These are phyloP conservation scores for Neotoma lepida DNA, from an alignment of 2,113 vertebrate genomes.

Conservation along the genomic window DNA sequence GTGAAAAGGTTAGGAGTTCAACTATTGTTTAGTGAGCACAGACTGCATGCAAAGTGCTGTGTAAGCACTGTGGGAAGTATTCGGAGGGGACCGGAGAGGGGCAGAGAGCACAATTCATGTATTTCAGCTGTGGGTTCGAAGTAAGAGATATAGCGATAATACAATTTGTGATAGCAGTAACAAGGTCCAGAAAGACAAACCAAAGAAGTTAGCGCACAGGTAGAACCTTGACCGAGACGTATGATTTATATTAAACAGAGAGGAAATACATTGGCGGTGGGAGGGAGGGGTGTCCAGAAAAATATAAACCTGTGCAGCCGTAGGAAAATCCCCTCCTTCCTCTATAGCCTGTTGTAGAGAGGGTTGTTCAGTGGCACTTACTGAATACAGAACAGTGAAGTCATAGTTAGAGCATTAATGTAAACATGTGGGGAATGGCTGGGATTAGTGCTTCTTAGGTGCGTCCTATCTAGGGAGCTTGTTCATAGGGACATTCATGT, in stretches of 20 bases:
- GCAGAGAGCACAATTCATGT: fast-evolving
- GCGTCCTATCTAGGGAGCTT: not conserved
- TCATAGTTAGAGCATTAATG: not conserved
- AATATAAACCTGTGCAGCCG: not conserved
- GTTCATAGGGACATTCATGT: not conserved
- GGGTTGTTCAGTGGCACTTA: not conserved
- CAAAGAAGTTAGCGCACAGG: not conserved
- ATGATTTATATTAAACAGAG: not conserved
- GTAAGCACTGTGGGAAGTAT: not conserved
- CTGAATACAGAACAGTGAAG: not conserved
- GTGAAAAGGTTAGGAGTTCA: not conserved
- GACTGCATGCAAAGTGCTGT: not conserved
- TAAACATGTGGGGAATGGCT: not conserved
- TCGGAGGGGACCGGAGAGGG: not conserved
- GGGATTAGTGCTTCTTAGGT: not conserved
- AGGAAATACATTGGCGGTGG: not conserved
- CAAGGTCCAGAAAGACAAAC: not conserved
- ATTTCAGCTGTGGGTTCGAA: fast-evolving
- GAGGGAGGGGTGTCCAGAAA: not conserved
- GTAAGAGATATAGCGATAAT: not conserved
- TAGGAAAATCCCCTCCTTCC: not conserved
- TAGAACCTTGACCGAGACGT: not conserved
- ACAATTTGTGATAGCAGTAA: not conserved
- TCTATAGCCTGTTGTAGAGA: not conserved
- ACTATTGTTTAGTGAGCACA: not conserved